Conservation (phyloP, 2,113 vertebrate species). For the Mustela nigripes region DNA sequence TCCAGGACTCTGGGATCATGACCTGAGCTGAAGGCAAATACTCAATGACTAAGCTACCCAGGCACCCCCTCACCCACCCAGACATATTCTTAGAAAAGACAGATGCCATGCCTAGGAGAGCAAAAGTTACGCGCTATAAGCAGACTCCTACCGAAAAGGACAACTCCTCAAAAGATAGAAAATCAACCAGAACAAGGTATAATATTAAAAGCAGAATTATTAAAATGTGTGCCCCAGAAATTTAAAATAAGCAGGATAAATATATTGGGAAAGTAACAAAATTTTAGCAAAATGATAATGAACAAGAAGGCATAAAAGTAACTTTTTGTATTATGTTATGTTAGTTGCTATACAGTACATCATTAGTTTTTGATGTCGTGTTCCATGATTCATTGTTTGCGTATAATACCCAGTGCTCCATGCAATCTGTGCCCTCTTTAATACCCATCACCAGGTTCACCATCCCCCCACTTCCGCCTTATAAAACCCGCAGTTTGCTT, state of each 20-base stretch:
- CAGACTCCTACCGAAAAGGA: background rate
- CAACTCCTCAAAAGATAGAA: background rate
- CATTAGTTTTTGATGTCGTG: too few species aligned
- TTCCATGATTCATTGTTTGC: too few species aligned
- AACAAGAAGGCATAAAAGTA: background rate
- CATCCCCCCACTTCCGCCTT: too few species aligned
- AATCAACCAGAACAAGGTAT: background rate
- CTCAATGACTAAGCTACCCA: too few species aligned
- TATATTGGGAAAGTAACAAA: background rate
- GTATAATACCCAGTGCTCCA: too few species aligned
- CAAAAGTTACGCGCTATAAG: background rate
- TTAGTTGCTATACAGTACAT: too few species aligned
- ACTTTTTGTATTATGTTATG: background rate
- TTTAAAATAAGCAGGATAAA: background rate
- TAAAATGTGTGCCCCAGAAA: background rate
- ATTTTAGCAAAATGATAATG: background rate
- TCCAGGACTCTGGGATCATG: too few species aligned
- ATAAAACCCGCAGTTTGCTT: too few species aligned
- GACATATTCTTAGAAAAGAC: background rate
- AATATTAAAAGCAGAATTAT: background rate
- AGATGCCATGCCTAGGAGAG: background rate
- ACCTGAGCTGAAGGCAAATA: too few species aligned
- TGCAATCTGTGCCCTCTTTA: too few species aligned
- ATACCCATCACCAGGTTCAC: too few species aligned
- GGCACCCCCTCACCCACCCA: too few species aligned